Conservation (phyloP, 2,113 vertebrate species). For the Sander lucioperca region DNA sequence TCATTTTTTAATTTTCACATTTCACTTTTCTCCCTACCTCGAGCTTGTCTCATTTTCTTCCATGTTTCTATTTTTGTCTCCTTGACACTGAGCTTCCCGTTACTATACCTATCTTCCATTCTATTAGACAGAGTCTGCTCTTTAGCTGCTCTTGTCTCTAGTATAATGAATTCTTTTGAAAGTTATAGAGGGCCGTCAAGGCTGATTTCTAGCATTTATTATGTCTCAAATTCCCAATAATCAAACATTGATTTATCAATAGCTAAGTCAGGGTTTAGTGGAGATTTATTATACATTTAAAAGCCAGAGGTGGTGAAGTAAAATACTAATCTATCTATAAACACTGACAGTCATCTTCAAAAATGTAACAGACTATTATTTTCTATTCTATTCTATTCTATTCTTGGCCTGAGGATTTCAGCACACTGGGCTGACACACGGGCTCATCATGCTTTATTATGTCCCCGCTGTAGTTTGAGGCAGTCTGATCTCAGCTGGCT, state of each 20-base stretch:
- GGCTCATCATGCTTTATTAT: conserved; percentile 50
- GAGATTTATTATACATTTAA: conserved; percentile 34
- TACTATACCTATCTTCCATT: conserved; percentile 48
- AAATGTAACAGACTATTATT: background rate
- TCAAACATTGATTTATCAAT: conserved; percentile 42
- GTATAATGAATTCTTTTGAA: conserved; percentile 38
- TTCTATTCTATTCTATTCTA: background rate
- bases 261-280: conserved; percentile 37
- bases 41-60: conserved; percentile 10
- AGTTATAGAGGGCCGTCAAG: conserved; percentile 18
- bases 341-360: conserved; percentile 18
- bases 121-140: conserved; percentile 41
- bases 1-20: conserved; percentile 31
- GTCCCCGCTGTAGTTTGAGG: conserved; percentile 44
- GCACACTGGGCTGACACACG: conserved; percentile 3
- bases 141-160: conserved; percentile 31
- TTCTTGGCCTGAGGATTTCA: conserved; percentile 1
- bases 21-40: background rate
- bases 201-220: conserved; percentile 27
- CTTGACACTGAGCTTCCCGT: conserved; percentile 14
- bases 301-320: background rate
- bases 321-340: conserved; percentile 13
- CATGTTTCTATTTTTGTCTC: conserved; percentile 12
- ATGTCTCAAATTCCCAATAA: conserved; percentile 37
- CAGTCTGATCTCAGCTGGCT: conserved; percentile 50